Conservation (phyloP, 1,140 invertebrate species). For the Cepaea nemoralis region DNA sequence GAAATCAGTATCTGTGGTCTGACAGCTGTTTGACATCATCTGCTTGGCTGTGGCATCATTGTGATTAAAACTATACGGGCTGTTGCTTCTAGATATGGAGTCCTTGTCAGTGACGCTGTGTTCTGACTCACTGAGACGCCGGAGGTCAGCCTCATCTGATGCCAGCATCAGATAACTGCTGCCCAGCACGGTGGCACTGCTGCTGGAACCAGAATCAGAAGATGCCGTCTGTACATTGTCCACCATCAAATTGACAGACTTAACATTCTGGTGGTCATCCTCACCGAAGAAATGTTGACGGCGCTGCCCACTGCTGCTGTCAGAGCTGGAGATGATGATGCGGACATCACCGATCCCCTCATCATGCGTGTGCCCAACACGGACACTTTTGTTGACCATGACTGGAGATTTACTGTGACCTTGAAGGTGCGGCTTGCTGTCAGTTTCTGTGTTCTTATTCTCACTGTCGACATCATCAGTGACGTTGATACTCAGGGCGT, state of each 20-base stretch:
- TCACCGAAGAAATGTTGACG: background rate
- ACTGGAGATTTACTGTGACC: background rate
- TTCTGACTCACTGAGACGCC: background rate
- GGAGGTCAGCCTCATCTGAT: background rate
- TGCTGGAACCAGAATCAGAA: slow-evolving; percentile 34
- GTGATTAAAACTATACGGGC: background rate
- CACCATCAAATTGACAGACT: slow-evolving; percentile 4
- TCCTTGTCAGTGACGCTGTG: slow-evolving; percentile 14
- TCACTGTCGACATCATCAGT: background rate
- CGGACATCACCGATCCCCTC: background rate
- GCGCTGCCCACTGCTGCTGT: background rate
- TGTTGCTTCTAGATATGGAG: slow-evolving; percentile 19
- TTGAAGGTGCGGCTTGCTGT: background rate
- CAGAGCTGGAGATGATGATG: slow-evolving; percentile 21
- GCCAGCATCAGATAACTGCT: background rate
- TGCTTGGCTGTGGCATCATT: background rate
- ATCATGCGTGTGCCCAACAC: background rate
- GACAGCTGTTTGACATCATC: slow-evolving; percentile 10
- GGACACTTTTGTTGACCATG: background rate
- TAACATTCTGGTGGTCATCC: background rate
- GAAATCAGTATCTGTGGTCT: slow-evolving; percentile 20
- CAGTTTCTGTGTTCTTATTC: background rate
- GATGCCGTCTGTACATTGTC: background rate
- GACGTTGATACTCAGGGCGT: background rate
- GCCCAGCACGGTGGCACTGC: slow-evolving; percentile 28